Percentiles rank a stretch among this genome's conserved stretches.
Evolutionary conservation across 2,797 vertebrate species (phyloP).

Genomic region (Kryptolebias ocellatus): DNA sequence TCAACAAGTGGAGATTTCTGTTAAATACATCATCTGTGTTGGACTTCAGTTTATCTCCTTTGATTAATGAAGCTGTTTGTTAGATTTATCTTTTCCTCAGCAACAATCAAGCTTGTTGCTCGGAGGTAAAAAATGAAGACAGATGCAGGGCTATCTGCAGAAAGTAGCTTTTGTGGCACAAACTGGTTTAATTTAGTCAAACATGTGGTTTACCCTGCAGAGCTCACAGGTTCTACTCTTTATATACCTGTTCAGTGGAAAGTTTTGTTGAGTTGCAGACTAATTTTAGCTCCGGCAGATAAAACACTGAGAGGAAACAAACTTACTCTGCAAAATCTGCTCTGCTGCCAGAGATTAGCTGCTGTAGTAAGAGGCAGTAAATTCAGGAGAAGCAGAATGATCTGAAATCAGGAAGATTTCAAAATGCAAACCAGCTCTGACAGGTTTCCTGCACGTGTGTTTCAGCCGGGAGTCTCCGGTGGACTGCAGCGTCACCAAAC

Average conservation of each 20-base stretch:
- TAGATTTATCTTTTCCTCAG: too few relatives aligned
- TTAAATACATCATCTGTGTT: too few relatives aligned
- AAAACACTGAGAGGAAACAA: conserved; percentile 28
- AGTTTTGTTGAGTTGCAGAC: conserved; percentile 1
- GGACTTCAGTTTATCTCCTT: too few relatives aligned
- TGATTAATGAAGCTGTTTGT: too few relatives aligned
- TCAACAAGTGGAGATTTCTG: too few relatives aligned
- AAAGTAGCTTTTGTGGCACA: not conserved
- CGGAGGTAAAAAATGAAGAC: too few relatives aligned
- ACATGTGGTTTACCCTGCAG: not conserved
- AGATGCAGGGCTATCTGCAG: not conserved
- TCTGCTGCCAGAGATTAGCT: conserved; percentile 4
- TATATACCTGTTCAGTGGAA: not conserved
- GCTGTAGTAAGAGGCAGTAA: not conserved
- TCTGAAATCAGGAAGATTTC: not conserved
- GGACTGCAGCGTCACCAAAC: conserved; percentile 82
- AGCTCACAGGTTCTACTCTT: too few relatives aligned
- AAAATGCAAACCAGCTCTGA: not conserved
- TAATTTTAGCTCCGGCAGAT: conserved; percentile 12
- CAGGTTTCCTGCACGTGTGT: not conserved
- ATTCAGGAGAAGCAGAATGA: not conserved
- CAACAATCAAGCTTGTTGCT: too few relatives aligned
- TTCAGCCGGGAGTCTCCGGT: conserved; percentile 81
- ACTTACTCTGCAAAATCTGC: conserved; percentile 25
- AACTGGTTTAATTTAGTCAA: not conserved